These are phyloP conservation scores for Antedon mediterranea DNA, from an alignment of 53 echinoderm and acorn worm genomes.

Conservation along the genomic window DNA sequence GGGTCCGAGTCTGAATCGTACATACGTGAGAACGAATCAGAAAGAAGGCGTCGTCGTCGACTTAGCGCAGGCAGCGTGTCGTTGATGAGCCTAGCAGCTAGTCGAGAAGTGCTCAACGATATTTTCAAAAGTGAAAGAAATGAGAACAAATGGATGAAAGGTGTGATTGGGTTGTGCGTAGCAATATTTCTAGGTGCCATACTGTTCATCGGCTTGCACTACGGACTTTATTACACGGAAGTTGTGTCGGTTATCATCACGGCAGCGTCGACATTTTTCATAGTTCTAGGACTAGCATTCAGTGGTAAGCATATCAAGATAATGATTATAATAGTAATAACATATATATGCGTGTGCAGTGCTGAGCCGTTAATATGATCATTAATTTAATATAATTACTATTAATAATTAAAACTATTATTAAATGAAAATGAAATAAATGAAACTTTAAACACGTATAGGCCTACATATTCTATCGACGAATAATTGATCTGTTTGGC, in stretches of 20 bases:
- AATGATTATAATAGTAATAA: no score
- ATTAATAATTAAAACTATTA: no score
- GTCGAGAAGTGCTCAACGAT: conserved; percentile 35
- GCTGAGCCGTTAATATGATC: no score
- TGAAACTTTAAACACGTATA: no score
- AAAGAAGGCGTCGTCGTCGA: background rate
- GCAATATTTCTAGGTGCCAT: conserved; percentile 48
- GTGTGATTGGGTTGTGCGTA: conserved; percentile 49
- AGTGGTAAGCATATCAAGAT: conserved; percentile 43
- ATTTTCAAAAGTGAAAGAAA: conserved; percentile 58
- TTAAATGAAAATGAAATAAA: no score
- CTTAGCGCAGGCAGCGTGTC: background rate
- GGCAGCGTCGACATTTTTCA: conserved; percentile 34
- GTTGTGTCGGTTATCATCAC: conserved; percentile 48
- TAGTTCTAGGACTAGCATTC: conserved; percentile 47
- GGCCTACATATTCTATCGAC: no score
- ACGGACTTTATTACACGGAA: conserved; percentile 51
- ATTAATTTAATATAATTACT: no score
- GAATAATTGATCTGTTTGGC: no score
- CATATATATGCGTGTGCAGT: no score
- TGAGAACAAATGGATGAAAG: conserved; percentile 28
- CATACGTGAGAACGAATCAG: background rate
- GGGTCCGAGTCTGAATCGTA: background rate
- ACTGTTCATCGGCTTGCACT: conserved; percentile 54
- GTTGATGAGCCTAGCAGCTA: background rate